Evolutionary conservation across 2,888 invertebrate genomes (phyloP).

Genomic region (Zhuqinia jingwanae): DNA sequence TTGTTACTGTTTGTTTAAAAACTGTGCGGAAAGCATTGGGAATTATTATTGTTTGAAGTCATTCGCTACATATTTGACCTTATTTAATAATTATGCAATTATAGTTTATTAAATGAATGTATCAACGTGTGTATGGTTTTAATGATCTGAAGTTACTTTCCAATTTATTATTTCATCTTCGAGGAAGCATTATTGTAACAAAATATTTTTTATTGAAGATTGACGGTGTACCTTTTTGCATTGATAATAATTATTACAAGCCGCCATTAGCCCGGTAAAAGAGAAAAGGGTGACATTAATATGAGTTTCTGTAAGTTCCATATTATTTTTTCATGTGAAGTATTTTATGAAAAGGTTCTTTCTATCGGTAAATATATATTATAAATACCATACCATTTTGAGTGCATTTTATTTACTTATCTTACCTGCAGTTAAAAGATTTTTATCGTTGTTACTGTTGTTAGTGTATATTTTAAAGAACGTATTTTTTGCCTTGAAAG

Average conservation of each 20-base stretch:
- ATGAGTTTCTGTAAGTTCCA: slow-evolving; percentile 12
- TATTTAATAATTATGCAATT: slow-evolving; percentile 51
- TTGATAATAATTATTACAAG: slow-evolving; percentile 36
- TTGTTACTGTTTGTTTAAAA: slow-evolving; percentile 37
- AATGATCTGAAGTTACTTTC: slow-evolving; percentile 39
- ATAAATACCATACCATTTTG: neutral
- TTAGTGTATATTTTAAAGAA: slow-evolving; percentile 42
- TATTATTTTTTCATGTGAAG: slow-evolving; percentile 43
- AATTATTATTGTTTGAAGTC: slow-evolving; percentile 31
- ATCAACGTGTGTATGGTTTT: slow-evolving; percentile 42
- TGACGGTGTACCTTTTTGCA: slow-evolving; percentile 68
- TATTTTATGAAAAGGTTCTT: slow-evolving; percentile 16
- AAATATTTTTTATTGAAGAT: slow-evolving; percentile 22
- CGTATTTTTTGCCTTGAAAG: slow-evolving; percentile 18
- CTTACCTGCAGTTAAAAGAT: neutral
- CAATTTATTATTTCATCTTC: slow-evolving; percentile 59
- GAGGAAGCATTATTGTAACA: slow-evolving; percentile 49
- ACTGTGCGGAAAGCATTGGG: neutral
- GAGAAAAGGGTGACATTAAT: slow-evolving; percentile 13
- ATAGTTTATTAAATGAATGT: slow-evolving; percentile 41
- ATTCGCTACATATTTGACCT: slow-evolving; percentile 62
- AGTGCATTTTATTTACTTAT: slow-evolving; percentile 32
- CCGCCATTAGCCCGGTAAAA: slow-evolving; percentile 42
- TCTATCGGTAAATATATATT: neutral
- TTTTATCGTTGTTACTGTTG: neutral